Conservation (phyloP, 2,888 invertebrate genomes). For the Aproaerema taeniolella region DNA sequence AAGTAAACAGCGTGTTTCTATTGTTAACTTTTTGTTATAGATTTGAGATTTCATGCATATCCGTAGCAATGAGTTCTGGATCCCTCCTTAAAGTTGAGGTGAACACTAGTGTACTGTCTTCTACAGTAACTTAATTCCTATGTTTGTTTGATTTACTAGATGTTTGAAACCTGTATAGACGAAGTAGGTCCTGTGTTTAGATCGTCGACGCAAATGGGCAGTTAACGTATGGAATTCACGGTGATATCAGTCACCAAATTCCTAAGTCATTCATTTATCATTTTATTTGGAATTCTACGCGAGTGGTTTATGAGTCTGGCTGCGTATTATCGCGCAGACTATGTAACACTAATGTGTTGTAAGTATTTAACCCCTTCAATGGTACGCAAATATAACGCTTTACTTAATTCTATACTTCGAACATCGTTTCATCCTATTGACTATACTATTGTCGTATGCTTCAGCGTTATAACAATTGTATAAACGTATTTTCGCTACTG, state of each 20-base stretch:
- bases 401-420: constrained; percentile 62
- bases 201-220: constrained; percentile 44
- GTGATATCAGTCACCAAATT: constrained; percentile 31
- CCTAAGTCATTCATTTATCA: constrained; percentile 56
- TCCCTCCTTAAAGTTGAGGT: constrained; percentile 37
- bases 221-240: constrained; percentile 31
- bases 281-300: constrained; percentile 52
- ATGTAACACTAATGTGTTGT: constrained; percentile 66
- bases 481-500: constrained; percentile 64
- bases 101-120: constrained; percentile 36
- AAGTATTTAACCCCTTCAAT: constrained; percentile 66
- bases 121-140: constrained; percentile 44
- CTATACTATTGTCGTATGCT: constrained; percentile 73
- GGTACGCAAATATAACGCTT: constrained; percentile 66
- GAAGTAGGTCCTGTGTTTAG: constrained; percentile 62
- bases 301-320: constrained; percentile 49
- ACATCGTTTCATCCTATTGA: constrained; percentile 67
- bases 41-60: constrained; percentile 49
- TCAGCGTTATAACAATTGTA: constrained; percentile 72
- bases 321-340: constrained; percentile 45
- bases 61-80: constrained; percentile 45
- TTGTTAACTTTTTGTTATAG: constrained; percentile 49
- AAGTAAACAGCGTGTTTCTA: constrained; percentile 45
- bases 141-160: constrained; percentile 50
- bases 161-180: constrained; percentile 54